These are phyloP conservation scores for Procambarus virginalis DNA, from an alignment of 1,140 invertebrate species.

Conservation along the genomic window DNA sequence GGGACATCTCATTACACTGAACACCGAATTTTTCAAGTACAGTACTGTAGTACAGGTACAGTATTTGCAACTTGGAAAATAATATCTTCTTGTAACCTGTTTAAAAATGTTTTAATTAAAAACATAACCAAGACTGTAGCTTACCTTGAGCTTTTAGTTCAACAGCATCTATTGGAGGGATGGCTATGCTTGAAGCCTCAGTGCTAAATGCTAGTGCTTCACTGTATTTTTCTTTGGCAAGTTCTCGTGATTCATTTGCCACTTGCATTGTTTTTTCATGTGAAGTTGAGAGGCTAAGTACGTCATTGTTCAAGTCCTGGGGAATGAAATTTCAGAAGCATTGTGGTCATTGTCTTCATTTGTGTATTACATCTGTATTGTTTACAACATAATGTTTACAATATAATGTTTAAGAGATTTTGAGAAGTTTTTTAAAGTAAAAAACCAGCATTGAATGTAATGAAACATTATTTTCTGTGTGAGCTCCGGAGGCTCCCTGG, in stretches of 20 bases:
- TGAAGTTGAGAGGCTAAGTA: slow-evolving; percentile 80
- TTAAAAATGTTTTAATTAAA: no score
- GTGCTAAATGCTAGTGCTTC: slow-evolving; percentile 86
- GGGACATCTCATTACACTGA: no score
- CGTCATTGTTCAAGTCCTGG: slow-evolving; percentile 73
- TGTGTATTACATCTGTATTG: neutral
- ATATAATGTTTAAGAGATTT: no score
- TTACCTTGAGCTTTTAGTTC: slow-evolving; percentile 80
- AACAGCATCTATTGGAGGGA: slow-evolving; percentile 84
- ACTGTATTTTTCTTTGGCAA: slow-evolving; percentile 84
- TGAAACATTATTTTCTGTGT: no score
- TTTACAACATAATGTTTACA: neutral
- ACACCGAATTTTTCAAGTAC: no score
- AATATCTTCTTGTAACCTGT: no score
- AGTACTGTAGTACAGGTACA: no score
- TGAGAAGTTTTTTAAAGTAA: no score
- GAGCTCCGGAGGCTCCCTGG: no score
- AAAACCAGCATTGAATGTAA: no score
- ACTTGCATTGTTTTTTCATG: slow-evolving; percentile 81
- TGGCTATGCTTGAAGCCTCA: slow-evolving; percentile 83
- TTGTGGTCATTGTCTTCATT: no score
- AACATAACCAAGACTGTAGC: slow-evolving; percentile 72
- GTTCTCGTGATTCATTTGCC: slow-evolving; percentile 82
- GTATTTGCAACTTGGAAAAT: no score
- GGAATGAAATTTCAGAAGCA: neutral